phyloP scores from a whole-genome alignment of 2,113 vertebrate genomes.

The Myrmecobius fasciatus region DNA sequence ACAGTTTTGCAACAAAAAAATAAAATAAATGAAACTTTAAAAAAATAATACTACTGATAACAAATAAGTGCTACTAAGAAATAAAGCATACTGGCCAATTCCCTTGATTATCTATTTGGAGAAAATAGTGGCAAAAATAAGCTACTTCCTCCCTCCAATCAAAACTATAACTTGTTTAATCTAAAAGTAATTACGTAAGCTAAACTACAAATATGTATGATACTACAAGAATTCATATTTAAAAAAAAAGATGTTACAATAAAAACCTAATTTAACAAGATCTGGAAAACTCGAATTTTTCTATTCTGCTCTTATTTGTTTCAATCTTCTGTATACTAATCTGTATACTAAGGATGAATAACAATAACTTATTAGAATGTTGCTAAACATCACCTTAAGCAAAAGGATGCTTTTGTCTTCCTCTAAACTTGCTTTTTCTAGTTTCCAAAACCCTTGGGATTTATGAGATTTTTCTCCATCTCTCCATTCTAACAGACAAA shows the following conservation, averaged over 20 bases:
- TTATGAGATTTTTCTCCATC: constrained; percentile 36
- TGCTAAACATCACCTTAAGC: background rate
- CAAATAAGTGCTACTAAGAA: background rate
- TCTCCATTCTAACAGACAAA: constrained; percentile 24
- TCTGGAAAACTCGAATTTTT: background rate
- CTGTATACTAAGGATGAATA: background rate
- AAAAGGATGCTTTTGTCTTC: background rate
- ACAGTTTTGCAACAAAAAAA: constrained; percentile 11
- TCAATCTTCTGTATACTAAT: no score
- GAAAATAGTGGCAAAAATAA: constrained; percentile 32
- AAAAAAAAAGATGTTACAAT: background rate
- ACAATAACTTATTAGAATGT: background rate
- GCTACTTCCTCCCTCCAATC: background rate
- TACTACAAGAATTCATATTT: background rate
- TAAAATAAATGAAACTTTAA: background rate
- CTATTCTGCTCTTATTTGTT: background rate
- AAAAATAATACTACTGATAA: background rate
- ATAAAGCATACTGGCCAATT: background rate
- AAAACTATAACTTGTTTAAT: background rate
- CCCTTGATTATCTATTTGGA: background rate
- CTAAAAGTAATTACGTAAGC: background rate
- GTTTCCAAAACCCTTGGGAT: constrained; percentile 36
- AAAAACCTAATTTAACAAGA: background rate
- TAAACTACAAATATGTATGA: background rate
- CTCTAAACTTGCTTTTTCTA: constrained; percentile 13